phyloP scores from a whole-genome alignment of 1,140 invertebrate species.

The Centruroides sculpturatus region DNA sequence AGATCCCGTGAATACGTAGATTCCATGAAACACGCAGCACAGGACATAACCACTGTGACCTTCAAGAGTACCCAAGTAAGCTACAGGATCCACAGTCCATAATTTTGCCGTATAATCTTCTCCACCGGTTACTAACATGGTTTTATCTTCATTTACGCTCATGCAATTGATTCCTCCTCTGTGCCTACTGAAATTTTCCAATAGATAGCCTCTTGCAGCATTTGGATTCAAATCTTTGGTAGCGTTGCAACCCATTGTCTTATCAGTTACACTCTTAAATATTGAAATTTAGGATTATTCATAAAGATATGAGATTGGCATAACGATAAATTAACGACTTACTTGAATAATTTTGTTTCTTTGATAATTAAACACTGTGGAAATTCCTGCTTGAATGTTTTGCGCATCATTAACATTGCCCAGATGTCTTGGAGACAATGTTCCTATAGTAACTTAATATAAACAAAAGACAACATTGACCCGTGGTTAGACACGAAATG shows the following conservation, averaged over 20 bases:
- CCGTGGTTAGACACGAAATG: no score
- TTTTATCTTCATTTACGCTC: constrained; percentile 4
- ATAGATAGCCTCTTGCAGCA: constrained; percentile 8
- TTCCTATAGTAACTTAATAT: no score
- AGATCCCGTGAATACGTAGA: constrained; percentile 34
- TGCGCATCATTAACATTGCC: no score
- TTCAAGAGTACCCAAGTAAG: constrained; percentile 2
- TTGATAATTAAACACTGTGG: no score
- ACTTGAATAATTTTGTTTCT: no score
- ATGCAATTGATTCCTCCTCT: constrained; percentile 8
- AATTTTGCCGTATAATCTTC: constrained; percentile 2
- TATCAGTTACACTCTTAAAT: no score
- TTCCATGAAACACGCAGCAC: constrained; percentile 8
- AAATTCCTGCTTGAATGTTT: no score
- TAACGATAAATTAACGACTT: no score
- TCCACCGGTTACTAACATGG: constrained; percentile 6
- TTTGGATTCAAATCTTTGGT: constrained; percentile 13
- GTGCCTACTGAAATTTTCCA: constrained; percentile 9
- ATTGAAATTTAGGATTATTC: no score
- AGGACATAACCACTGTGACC: constrained; percentile 4
- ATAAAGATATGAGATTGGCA: no score
- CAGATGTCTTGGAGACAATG: no score
- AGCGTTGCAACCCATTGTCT: constrained; percentile 3
- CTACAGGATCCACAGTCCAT: constrained; percentile 4
- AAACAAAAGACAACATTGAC: no score